phyloP scores from a whole-genome alignment of 2,113 vertebrate genomes.

The Nyctibius bracteatus region DNA sequence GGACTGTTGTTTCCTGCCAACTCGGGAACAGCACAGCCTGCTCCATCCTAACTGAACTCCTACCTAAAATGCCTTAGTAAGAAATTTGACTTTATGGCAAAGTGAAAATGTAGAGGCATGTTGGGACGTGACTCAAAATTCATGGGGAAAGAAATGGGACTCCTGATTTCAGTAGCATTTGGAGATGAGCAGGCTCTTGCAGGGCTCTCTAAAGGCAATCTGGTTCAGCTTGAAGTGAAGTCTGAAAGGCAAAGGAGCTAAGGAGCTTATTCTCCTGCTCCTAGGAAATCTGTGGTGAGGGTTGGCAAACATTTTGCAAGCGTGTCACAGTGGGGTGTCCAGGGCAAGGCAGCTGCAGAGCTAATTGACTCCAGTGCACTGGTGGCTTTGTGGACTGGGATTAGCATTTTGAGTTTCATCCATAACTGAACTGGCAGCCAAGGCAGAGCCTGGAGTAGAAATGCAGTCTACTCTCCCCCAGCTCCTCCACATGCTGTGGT shows the following conservation, averaged over 20 bases:
- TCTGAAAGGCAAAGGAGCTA: background rate
- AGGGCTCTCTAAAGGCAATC: background rate
- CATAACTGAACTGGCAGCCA: background rate
- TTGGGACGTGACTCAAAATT: background rate
- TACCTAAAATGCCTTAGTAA: background rate
- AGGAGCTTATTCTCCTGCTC: background rate
- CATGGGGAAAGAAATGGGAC: background rate
- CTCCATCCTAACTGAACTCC: background rate
- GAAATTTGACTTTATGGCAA: background rate
- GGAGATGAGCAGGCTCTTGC: background rate
- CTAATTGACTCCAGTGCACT: background rate
- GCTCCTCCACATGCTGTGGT: background rate
- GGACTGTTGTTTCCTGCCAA: conserved; percentile 9
- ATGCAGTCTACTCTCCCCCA: background rate
- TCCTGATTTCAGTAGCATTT: background rate
- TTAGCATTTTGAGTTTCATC: background rate
- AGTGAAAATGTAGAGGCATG: background rate
- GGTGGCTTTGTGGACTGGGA: background rate
- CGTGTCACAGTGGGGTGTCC: rapidly evolving
- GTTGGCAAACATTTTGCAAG: background rate
- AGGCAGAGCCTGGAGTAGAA: background rate
- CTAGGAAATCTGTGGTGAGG: background rate
- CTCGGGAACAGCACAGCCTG: background rate
- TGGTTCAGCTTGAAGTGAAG: background rate
- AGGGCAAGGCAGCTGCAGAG: background rate